Percentiles rank a stretch among this genome's conserved stretches.
Conservation (phyloP, 2,888 invertebrate species). For the Teleogryllus oceanicus region DNA sequence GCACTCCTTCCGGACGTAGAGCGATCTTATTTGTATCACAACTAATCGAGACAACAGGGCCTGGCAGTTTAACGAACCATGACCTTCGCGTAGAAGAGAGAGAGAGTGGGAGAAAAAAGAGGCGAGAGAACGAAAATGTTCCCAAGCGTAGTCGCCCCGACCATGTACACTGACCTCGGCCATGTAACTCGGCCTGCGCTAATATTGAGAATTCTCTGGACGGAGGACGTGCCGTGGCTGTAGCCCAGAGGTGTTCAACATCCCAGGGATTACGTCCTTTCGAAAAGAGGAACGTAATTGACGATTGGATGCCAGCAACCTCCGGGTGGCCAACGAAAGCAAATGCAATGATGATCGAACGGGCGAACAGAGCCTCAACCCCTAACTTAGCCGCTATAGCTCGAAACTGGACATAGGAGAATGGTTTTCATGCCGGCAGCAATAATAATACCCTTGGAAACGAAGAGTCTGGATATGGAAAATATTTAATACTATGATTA, state of each 20-base stretch:
- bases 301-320: too few relatives aligned
- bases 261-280: too few relatives aligned
- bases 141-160: background rate
- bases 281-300: too few relatives aligned
- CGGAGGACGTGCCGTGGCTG: background rate
- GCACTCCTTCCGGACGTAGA: background rate
- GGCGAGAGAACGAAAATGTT: background rate
- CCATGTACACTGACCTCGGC: background rate
- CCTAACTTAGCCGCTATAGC: too few relatives aligned
- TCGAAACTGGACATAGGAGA: too few relatives aligned
- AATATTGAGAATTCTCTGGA: background rate
- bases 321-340: too few relatives aligned
- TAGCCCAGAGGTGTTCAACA: background rate
- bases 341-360: too few relatives aligned
- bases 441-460: too few relatives aligned
- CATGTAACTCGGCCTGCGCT: background rate
- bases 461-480: too few relatives aligned
- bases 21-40: background rate
- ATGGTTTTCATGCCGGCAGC: too few relatives aligned
- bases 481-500: too few relatives aligned
- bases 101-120: background rate
- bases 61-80: background rate
- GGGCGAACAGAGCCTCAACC: too few relatives aligned
- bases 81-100: background rate
- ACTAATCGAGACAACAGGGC: background rate